Evolutionary conservation across 2,888 invertebrate genomes (phyloP), one percentile per base, ranked within the genome.

Genomic region (Ectemnius lituratus): DNA sequence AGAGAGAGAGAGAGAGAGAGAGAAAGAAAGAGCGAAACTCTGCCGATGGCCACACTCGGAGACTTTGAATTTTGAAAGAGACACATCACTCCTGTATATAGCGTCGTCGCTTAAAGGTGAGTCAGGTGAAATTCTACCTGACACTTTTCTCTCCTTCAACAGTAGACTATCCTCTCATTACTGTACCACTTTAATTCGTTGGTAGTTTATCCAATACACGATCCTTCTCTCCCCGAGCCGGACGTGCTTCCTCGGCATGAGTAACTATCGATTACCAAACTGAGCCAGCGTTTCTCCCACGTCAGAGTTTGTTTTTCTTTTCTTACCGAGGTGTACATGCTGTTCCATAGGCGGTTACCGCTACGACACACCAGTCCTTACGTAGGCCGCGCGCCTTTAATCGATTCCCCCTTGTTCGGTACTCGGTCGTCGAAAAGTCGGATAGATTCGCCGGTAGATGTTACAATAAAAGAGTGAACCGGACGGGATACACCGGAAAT

Each of bases 21-120:
- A n/a, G 18, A 4, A 66, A 75, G 78, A 69, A 75, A 73, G 75
- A 79, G 83, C 75, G 83, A 84, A 78, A 80, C 80, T 81, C 77
- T 72, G 74, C 76, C 74, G 73, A 65, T 73, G 61, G 66, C 64
- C 52, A 47, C 49, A 65, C 47, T 23, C 23, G 23, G 79, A 80
- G 67, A 27, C 72, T 75, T 81, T 72, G 70, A 81, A 82, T 76
- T 79, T 59, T 78, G 70, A 47, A 73, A 73, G 37, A 76, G 20
- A 49, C 62, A 52, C 52, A n/a, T 20, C 11, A 49, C 23, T 16
- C 47, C 16, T 18, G 37, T 58, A 20, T 56, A 57, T n/a, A 58
- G 61, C 64, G 28, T 28, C 27, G 13, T 5, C 11, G 28, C 37
- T 37, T 4, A 4, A 18, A 66, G 76, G 76, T 76, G 76, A 76